Evolutionary conservation across 1,140 invertebrate species (phyloP), one percentile per base, ranked within the genome.

Genomic region (Teleopsis dalmanni): DNA sequence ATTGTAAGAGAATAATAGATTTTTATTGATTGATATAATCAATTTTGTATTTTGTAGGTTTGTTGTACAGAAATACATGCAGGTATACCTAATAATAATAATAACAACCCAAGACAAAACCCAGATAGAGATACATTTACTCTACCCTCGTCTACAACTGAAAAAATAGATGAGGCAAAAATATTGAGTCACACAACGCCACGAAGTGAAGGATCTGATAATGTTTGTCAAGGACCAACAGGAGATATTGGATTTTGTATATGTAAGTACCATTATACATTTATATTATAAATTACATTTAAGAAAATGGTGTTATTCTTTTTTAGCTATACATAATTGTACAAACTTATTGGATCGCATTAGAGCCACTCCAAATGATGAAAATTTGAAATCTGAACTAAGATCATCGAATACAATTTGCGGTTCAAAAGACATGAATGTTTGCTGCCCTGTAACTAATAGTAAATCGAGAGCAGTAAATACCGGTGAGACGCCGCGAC

Each of bases 401-500:
- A 16, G 49, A 33, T 16, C 27, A 4, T 47, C 48, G 2, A 42
- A 54, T 48, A 26, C 22, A 4, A 31, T 25, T 13, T 54, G 52
- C 19, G 40, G 29, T 7, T 26, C 13, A 13, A 21, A 26, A 26
- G 26, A 29, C 18, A 50, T 44, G 31, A 38, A 47, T 44, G 31
- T 54, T 14, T 54, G 52, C 25, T 54, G 52, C 19, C 52, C 52
- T 2, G 18, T 21, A 8, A 11, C 29, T 19, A 13, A 27, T n/a
- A 13, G 27, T 3, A 45, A 36, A 19, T n/a, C 29, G 8, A 19
- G 25, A 8, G 16, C 27, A 3, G 31, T 22, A 19, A 35, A 40
- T 2, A 37, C 27, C 27, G n/a, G 21, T 4, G 29, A 4, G 14
- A 14, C 26, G 25, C 26, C 31, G 16, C 37, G 27, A 34, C 14